A percentile compares a stretch with the other conserved stretches of the same genome.
These are phyloP conservation scores for Halictus quadricinctus DNA, from an alignment of 2,888 invertebrate genomes.

Conservation along the genomic window DNA sequence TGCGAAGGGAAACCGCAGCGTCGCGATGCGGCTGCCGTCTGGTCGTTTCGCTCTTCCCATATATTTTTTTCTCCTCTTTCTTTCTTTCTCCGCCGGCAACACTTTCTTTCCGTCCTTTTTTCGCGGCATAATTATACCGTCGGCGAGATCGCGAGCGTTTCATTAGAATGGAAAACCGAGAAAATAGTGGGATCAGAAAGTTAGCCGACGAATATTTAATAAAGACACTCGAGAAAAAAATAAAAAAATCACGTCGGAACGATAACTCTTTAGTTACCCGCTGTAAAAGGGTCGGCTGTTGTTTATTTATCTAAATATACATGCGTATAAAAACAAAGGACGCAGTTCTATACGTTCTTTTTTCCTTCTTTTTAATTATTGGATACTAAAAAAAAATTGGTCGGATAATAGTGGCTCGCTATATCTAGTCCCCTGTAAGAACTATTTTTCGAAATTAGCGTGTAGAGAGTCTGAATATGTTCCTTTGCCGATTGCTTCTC, in stretches of 20 bases:
- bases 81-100: neutral
- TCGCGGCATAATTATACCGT: slow-evolving; percentile 32
- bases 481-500: neutral
- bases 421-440: no score
- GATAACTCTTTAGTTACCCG: neutral
- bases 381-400: no score
- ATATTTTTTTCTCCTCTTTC: neutral
- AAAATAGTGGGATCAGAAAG: neutral
- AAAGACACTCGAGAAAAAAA: neutral
- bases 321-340: no score
- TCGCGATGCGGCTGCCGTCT: neutral
- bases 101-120: neutral
- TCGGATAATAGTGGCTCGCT: no score
- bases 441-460: neutral
- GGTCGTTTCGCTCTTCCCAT: neutral
- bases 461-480: neutral
- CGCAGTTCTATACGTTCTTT: no score
- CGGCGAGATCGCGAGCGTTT: slow-evolving; percentile 22
- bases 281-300: neutral
- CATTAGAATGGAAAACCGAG: slow-evolving; percentile 19
- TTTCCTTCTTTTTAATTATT: no score
- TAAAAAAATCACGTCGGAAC: neutral
- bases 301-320: no score
- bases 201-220: slow-evolving; percentile 3
- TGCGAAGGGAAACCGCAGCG: slow-evolving; percentile 41